phyloP scores from a whole-genome alignment of 2,888 invertebrate genomes.

The Leptinotarsa haldemani region DNA sequence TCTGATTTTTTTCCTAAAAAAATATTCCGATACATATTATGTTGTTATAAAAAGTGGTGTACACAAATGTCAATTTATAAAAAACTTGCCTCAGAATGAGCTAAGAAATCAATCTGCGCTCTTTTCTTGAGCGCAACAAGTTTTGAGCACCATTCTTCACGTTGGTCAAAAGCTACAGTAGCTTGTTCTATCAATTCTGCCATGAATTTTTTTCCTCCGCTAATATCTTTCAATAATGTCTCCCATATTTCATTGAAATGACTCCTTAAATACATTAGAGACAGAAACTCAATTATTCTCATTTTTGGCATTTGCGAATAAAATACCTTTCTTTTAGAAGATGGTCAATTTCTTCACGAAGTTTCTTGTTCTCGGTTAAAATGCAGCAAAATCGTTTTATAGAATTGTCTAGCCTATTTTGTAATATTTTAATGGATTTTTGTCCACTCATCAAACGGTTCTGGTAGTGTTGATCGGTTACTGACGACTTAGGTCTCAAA shows the following conservation, averaged over 20 bases:
- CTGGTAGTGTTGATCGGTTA: constrained; percentile 66
- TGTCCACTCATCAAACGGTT: constrained; percentile 69
- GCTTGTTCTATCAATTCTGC: constrained; percentile 89
- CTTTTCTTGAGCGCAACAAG: constrained; percentile 83
- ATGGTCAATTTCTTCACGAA: constrained; percentile 84
- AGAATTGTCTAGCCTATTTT: constrained; percentile 81
- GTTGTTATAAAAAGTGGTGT: too few species aligned
- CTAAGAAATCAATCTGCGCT: constrained; percentile 77
- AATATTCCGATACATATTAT: too few species aligned
- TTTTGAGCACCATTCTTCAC: constrained; percentile 85
- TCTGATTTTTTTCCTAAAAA: neutral
- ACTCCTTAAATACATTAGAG: constrained; percentile 67
- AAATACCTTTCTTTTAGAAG: constrained; percentile 80
- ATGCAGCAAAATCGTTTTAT: constrained; percentile 82
- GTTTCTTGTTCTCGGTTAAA: constrained; percentile 77
- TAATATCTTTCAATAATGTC: constrained; percentile 79
- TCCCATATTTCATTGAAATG: constrained; percentile 87
- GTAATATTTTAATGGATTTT: constrained; percentile 72
- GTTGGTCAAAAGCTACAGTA: constrained; percentile 88
- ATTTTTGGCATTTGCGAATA: neutral
- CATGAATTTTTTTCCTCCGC: constrained; percentile 83
- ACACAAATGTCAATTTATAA: neutral
- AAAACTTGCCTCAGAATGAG: constrained; percentile 71
- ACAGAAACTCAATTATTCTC: neutral
- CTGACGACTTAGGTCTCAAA: constrained; percentile 62